Conservation (phyloP, 2,797 vertebrate species). For the Thripadectes ignobilis region DNA sequence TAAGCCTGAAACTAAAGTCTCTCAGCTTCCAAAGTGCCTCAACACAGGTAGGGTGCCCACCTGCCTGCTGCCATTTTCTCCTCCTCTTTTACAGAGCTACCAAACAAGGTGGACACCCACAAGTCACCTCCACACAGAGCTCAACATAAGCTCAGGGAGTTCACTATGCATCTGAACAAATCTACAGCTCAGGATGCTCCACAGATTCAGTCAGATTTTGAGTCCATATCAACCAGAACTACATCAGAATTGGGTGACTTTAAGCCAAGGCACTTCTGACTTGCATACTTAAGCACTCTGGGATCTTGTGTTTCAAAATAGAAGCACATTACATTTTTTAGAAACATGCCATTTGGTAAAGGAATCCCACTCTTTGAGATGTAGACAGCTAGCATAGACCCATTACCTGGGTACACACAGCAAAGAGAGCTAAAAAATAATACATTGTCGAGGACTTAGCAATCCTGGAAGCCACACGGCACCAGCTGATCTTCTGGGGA, state of each 20-base stretch:
- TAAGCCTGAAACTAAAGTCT: background rate
- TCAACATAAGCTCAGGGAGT: background rate
- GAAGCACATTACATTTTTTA: background rate
- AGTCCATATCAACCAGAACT: background rate
- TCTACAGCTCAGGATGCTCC: background rate
- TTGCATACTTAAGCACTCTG: background rate
- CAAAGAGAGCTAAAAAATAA: fast-evolving
- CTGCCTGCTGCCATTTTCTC: background rate
- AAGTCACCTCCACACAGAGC: background rate
- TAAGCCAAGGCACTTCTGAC: background rate
- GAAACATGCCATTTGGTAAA: background rate
- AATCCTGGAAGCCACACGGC: background rate
- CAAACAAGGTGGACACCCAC: background rate
- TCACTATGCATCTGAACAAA: background rate
- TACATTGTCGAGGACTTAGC: background rate
- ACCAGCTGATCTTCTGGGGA: background rate
- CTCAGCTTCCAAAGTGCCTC: background rate
- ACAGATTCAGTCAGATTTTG: background rate
- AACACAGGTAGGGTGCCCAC: fast-evolving
- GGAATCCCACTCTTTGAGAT: background rate
- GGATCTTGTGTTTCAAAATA: background rate
- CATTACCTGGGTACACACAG: background rate
- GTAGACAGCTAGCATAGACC: background rate
- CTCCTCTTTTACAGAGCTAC: background rate
- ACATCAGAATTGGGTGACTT: background rate